Percentiles rank a stretch among this genome's conserved stretches.
phyloP scores from a whole-genome alignment of 2,113 vertebrate species.

The Lycaon pictus region DNA sequence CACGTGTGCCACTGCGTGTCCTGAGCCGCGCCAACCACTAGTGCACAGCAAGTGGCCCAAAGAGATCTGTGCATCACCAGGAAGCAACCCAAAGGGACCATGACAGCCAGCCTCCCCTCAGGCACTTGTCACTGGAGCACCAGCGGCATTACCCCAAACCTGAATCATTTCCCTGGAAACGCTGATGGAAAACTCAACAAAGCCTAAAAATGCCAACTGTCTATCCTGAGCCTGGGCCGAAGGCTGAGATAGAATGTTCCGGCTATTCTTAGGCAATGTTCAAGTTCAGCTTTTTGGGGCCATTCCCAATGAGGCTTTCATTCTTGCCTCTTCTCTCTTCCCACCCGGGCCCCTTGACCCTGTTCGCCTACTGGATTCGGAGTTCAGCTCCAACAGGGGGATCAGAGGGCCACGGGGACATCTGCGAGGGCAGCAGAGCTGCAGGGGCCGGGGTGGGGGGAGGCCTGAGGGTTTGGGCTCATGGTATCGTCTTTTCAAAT shows the following conservation, averaged over 20 bases:
- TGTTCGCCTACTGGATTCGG: neutral
- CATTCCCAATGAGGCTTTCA: conserved; percentile 56
- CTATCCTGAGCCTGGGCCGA: neutral
- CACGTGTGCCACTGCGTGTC: accelerated
- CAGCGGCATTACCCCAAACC: neutral
- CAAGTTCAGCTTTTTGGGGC: conserved; percentile 52
- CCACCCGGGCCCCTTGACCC: neutral
- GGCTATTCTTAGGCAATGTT: conserved; percentile 66
- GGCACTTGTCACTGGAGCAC: neutral
- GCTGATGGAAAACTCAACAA: conserved; percentile 55
- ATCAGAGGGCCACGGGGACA: neutral
- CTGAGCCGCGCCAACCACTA: accelerated
- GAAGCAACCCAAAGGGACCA: neutral
- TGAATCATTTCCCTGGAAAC: conserved; percentile 47
- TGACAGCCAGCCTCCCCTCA: neutral
- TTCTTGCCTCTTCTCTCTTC: conserved; percentile 19
- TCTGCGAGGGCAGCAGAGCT: neutral
- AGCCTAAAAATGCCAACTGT: conserved; percentile 66
- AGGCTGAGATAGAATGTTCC: conserved; percentile 60
- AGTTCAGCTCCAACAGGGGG: neutral
- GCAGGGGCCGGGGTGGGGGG: neutral
- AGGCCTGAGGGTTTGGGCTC: neutral
- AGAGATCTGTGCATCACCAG: neutral
- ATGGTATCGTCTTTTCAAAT: conserved; percentile 14
- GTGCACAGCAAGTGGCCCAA: accelerated